Evolutionary conservation across 2,113 vertebrate genomes (phyloP), one percentile per base, ranked within the genome.

Genomic region (Dipodomys spectabilis): DNA sequence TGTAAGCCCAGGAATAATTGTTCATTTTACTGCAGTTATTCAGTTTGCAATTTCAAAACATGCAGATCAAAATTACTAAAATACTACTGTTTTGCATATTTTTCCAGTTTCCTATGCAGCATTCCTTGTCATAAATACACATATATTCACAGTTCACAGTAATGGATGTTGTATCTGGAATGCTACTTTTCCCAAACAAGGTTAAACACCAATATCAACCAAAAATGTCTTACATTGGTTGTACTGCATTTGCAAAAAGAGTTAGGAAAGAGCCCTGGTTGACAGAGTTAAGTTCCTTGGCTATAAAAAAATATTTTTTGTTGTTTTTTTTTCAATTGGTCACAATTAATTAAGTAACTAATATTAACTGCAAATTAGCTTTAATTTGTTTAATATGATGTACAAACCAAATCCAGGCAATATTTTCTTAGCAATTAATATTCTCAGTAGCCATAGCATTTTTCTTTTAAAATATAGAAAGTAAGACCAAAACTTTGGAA

Each of bases 241-340:
- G 35, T 53, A 84, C 23, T 80, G 45, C 72, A 90, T 69, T 94
- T 65, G 95, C 72, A 49, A 13, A 92, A 97, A 96, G 82, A 93
- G 78, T 94, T 94, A 15, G 92, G 85, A 92, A 86, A 96, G 96
- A 97, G 97, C 97, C 97, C 98, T 94, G 98, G 98, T 94, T 98
- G 98, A 98, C 98, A 98, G 98, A 98, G 98, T 97, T 97, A 97
- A 97, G 97, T 97, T 98, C 98, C 94, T 98, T 69, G 65, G 96
- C 95, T 91, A 96, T 65, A 93, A 88, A 96, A 82, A 25, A 35
- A 64, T n/a, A 88, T 57, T 77, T 86, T 80, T 53, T 27, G 19
- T 64, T 62, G 64, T n/a, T 8, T 78, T 84, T 60, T 77, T 65
- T 94, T 78, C n/a, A 88, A 89, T 95, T 93, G 28, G 62, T 94